Evolutionary conservation across 2,888 invertebrate species (phyloP), one percentile per base, ranked within the genome.

Genomic region (Hartigia nigra): DNA sequence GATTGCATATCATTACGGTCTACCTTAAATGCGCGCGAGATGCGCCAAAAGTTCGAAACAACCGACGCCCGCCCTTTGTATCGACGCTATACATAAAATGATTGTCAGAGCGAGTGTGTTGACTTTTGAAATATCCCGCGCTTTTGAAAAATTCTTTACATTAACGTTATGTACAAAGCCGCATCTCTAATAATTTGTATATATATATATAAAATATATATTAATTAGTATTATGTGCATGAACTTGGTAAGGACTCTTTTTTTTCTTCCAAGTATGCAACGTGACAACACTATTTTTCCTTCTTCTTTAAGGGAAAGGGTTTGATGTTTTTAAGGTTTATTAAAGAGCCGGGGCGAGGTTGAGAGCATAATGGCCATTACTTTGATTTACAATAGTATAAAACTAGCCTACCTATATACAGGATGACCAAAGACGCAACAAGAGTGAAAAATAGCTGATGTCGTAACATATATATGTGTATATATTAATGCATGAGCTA

Each of bases 341-440:
- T 72, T 12, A 23, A 31, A 31, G 72, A 31, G 72, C 31, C 32
- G 32, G 31, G 35, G 72, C 72, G 72, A 72, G 72, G 31, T 31
- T 32, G 72, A 72, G 72, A 72, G 72, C 72, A 32, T 34, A 35
- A 72, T 32, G 72, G 35, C 31, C 35, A 72, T 34, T 79, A 79
- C 72, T 77, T 80, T 74, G 72, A 82, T 82, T 81, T 39, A 83
- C 77, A 84, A 86, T 87, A 86, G 88, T 91, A 91, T 82, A 91
- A 90, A 91, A 91, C 87, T 90, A 90, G 83, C 85, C 89, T 91
- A 91, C 84, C 86, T 91, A 91, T 91, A 86, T 91, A 91, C 90
- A 91, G 83, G 84, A 83, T 86, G 86, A 88, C 84, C 86, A 72
- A 72, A 34, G 55, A 23, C 55, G 9, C 55, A 9, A 55, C 14